A percentile compares a stretch with the other conserved stretches of the same genome.
Conservation (phyloP, 2,797 vertebrate species). For the Carapus acus region DNA sequence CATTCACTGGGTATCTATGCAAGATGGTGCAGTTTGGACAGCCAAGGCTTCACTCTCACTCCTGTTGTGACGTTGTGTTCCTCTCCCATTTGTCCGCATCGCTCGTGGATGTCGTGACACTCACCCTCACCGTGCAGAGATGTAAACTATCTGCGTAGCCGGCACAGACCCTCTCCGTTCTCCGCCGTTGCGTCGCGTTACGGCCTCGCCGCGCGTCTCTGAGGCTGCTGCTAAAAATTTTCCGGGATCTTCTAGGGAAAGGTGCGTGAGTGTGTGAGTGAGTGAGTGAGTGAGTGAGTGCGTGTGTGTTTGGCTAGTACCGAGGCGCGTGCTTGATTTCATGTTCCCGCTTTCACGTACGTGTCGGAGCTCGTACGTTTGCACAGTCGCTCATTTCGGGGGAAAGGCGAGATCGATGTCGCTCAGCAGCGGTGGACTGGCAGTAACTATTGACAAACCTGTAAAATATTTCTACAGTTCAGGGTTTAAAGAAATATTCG, state of each 20-base stretch:
- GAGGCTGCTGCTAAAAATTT: background rate
- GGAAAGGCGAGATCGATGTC: slow-evolving; percentile 15
- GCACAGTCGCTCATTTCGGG: slow-evolving; percentile 20
- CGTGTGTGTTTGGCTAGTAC: background rate
- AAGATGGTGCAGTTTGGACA: slow-evolving; percentile 50
- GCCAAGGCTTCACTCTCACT: slow-evolving; percentile 25
- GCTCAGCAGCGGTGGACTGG: slow-evolving; percentile 27
- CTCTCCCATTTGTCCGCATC: slow-evolving; percentile 24
- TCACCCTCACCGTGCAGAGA: slow-evolving; percentile 32
- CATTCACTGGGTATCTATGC: slow-evolving; percentile 44
- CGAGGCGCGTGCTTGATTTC: slow-evolving; percentile 12
- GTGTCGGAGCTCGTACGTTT: slow-evolving; percentile 28
- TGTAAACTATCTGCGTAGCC: slow-evolving; percentile 11
- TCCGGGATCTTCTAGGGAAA: slow-evolving; percentile 8
- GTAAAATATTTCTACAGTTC: slow-evolving; percentile 68
- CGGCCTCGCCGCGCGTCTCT: background rate
- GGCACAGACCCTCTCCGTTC: slow-evolving; percentile 11
- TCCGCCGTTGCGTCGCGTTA: slow-evolving; percentile 8
- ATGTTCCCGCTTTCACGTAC: slow-evolving; percentile 29
- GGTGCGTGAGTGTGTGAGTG: background rate
- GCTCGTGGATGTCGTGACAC: slow-evolving; percentile 20
- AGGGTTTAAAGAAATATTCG: slow-evolving; percentile 62
- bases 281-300: background rate
- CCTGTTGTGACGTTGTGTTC: background rate
- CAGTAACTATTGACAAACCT: slow-evolving; percentile 49